A percentile compares a stretch with the other conserved stretches of the same genome.
Evolutionary conservation across 2,113 vertebrate species (phyloP).

Genomic region (Nestor notabilis): DNA sequence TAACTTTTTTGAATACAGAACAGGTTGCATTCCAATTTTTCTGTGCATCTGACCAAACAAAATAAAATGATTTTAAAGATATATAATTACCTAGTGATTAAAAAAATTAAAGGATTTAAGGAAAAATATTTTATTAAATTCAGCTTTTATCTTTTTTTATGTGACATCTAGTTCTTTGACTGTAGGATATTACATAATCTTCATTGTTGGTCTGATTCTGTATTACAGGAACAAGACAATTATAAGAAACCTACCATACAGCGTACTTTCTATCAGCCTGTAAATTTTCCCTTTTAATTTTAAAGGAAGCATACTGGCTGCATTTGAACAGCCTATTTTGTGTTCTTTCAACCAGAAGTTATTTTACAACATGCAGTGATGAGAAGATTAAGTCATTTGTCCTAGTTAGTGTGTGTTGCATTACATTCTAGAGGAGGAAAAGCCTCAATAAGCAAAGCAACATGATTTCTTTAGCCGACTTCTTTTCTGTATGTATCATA

Average conservation of each 20-base stretch:
- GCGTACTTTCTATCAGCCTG: background rate
- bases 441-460: background rate
- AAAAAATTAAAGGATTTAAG: background rate
- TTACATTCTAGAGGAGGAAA: background rate
- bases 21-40: background rate
- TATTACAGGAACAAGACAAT: background rate
- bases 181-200: background rate
- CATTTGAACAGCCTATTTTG: background rate
- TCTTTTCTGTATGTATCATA: background rate
- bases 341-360: background rate
- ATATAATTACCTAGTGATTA: background rate
- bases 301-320: background rate
- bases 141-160: background rate
- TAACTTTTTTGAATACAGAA: background rate
- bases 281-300: background rate
- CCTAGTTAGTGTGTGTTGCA: background rate
- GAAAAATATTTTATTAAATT: background rate
- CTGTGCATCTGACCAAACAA: background rate
- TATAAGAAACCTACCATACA: background rate
- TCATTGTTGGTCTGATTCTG: background rate
- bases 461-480: background rate
- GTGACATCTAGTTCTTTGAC: background rate
- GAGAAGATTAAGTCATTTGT: conserved; percentile 9
- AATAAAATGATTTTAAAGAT: background rate
- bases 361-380: background rate